phyloP scores from a whole-genome alignment of 2,797 vertebrate species.

The Diplodus sargus region DNA sequence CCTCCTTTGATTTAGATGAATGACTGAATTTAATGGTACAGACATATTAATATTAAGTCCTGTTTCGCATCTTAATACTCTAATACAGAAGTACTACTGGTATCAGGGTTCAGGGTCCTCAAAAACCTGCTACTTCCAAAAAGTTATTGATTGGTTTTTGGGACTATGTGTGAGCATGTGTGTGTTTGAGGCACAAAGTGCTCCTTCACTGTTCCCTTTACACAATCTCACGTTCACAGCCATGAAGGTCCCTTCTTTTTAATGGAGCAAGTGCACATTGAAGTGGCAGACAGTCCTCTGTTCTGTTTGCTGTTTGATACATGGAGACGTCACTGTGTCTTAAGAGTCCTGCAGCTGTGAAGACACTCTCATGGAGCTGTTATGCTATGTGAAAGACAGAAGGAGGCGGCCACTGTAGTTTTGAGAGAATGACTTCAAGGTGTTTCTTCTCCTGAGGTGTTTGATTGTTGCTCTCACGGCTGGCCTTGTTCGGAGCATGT shows the following conservation, averaged over 20 bases:
- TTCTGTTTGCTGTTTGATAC: slow-evolving; percentile 36
- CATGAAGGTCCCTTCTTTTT: slow-evolving; percentile 37
- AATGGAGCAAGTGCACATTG: slow-evolving; percentile 64
- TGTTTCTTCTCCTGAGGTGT: slow-evolving; percentile 30
- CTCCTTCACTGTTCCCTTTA: background rate
- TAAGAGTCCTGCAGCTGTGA: slow-evolving; percentile 36
- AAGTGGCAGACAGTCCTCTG: slow-evolving; percentile 62
- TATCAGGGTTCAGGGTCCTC: background rate
- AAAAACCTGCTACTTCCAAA: slow-evolving; percentile 4
- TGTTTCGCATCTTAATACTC: background rate
- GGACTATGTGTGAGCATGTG: background rate
- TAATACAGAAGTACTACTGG: background rate
- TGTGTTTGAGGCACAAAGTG: slow-evolving; percentile 26
- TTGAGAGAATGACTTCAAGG: slow-evolving; percentile 17
- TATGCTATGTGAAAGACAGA: slow-evolving; percentile 21
- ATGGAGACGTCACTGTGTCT: slow-evolving; percentile 23
- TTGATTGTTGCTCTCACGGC: slow-evolving; percentile 26
- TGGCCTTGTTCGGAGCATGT: slow-evolving; percentile 47
- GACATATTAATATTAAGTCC: background rate
- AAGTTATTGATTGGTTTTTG: slow-evolving; percentile 19
- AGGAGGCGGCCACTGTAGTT: slow-evolving; percentile 11
- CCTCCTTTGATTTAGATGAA: slow-evolving; percentile 29
- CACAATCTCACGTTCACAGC: slow-evolving; percentile 31
- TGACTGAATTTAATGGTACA: slow-evolving; percentile 4
- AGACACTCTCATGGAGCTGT: slow-evolving; percentile 25